phyloP scores from a whole-genome alignment of 2,113 vertebrate genomes.

The Edolisoma coerulescens region DNA sequence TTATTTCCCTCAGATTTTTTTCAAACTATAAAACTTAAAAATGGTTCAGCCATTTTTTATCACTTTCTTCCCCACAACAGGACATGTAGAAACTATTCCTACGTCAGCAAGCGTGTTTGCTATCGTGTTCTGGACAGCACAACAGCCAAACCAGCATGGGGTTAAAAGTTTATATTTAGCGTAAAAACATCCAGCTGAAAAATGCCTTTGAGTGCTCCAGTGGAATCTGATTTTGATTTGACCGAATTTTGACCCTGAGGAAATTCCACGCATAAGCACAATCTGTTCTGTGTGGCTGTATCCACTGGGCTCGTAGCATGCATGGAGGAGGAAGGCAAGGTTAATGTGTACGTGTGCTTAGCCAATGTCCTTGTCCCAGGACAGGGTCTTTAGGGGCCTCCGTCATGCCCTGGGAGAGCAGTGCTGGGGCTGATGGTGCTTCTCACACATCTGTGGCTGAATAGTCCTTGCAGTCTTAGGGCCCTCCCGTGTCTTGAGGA shows the following conservation, averaged over 20 bases:
- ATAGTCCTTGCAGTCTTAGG: not conserved
- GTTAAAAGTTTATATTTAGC: constrained; percentile 41
- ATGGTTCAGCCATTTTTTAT: not conserved
- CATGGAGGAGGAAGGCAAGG: not conserved
- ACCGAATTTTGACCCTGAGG: constrained; percentile 30
- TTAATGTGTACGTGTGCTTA: not conserved
- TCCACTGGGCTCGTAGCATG: not conserved
- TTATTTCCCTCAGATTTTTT: not conserved
- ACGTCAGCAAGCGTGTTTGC: not conserved
- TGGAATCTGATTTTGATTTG: constrained; percentile 33
- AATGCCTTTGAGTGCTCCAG: constrained; percentile 25
- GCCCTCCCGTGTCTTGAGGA: not conserved
- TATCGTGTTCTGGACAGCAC: not conserved
- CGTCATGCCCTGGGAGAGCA: not conserved
- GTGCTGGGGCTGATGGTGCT: not conserved
- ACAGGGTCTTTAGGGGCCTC: not conserved
- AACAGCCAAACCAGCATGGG: not conserved
- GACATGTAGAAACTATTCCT: not conserved
- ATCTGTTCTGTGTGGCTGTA: not conserved
- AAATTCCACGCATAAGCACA: not conserved
- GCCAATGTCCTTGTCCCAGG: not conserved
- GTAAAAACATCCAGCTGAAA: constrained; percentile 11
- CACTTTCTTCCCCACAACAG: not conserved
- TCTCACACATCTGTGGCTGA: not conserved
- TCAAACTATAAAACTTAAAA: not conserved